phyloP scores from a whole-genome alignment of 2,888 invertebrate species.

The Anthrax anthrax region DNA sequence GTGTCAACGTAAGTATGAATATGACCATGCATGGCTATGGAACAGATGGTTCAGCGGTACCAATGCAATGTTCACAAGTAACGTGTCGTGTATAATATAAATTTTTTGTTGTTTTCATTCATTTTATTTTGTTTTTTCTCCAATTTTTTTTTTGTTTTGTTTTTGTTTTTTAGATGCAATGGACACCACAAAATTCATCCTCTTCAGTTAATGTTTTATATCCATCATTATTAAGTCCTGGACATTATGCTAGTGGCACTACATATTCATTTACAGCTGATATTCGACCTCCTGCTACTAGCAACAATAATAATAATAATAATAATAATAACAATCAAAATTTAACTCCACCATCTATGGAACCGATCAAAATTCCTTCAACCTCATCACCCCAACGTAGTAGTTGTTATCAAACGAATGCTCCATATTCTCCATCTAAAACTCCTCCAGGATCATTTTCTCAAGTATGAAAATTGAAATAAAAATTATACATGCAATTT shows the following conservation, averaged over 20 bases:
- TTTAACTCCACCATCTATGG: slow-evolving; percentile 36
- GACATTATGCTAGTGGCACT: slow-evolving; percentile 49
- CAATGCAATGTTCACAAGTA: slow-evolving; percentile 52
- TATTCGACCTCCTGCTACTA: slow-evolving; percentile 45
- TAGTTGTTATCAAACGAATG: slow-evolving; percentile 11
- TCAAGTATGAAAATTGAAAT: not conserved
- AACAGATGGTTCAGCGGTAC: slow-evolving; percentile 28
- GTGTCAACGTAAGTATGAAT: slow-evolving; percentile 89
- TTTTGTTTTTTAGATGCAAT: slow-evolving; percentile 57
- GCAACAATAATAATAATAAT: too few relatives aligned
- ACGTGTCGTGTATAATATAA: too few relatives aligned
- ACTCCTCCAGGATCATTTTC: slow-evolving; percentile 21
- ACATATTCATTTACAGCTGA: slow-evolving; percentile 76
- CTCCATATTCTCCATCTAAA: slow-evolving; percentile 24
- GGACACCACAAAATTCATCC: slow-evolving; percentile 50
- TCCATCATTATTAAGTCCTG: slow-evolving; percentile 51
- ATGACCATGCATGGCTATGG: slow-evolving; percentile 84
- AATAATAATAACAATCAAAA: slow-evolving; percentile 28
- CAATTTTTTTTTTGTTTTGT: too few relatives aligned
- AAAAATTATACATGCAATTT: not conserved
- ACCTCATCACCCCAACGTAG: slow-evolving; percentile 26
- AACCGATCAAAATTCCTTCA: slow-evolving; percentile 15
- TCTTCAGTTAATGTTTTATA: slow-evolving; percentile 50
- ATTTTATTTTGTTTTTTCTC: too few relatives aligned
- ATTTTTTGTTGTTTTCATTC: slow-evolving; percentile 8